Evolutionary conservation across 1,140 invertebrate species (phyloP).

Genomic region (Arion vulgaris): DNA sequence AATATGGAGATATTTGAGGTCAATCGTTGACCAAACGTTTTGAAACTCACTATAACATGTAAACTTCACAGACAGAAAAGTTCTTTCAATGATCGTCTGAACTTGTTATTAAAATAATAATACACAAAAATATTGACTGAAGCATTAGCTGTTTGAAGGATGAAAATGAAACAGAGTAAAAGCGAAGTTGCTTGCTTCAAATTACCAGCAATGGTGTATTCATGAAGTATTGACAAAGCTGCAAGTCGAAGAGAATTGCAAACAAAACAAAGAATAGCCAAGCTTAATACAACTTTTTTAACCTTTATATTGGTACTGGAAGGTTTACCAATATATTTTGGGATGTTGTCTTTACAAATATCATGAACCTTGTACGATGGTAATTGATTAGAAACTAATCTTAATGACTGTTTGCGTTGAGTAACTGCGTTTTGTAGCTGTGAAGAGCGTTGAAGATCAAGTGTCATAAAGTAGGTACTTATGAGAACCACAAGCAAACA

Average conservation of each 20-base stretch:
- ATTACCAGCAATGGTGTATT: not conserved
- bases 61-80: too few species aligned
- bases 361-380: not conserved
- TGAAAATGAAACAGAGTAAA: not conserved
- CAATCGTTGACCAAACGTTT: too few species aligned
- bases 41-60: too few species aligned
- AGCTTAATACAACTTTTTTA: not conserved
- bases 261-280: not conserved
- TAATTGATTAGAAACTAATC: not conserved
- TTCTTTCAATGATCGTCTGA: not conserved
- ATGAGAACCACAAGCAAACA: not conserved
- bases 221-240: not conserved
- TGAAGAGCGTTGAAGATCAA: not conserved
- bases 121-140: not conserved
- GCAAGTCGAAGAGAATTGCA: not conserved
- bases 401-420: not conserved
- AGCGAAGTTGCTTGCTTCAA: not conserved
- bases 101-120: not conserved
- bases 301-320: not conserved
- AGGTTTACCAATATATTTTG: not conserved
- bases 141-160: not conserved
- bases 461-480: not conserved
- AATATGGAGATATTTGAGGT: too few species aligned
- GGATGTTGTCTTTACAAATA: not conserved
- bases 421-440: not conserved